phyloP scores from a whole-genome alignment of 2,797 vertebrate species.

The Esox lucius region DNA sequence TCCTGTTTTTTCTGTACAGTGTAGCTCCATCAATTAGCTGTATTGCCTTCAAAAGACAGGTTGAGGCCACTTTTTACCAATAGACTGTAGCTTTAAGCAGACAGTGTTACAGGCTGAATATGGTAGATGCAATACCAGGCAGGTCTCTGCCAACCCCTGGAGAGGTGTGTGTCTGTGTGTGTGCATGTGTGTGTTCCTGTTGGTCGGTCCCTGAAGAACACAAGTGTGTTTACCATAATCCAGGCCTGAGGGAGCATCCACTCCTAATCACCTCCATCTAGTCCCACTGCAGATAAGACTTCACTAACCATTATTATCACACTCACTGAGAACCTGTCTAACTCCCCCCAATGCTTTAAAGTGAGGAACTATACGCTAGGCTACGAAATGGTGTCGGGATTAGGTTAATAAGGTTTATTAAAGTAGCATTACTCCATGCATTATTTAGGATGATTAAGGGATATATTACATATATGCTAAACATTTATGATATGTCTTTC shows the following conservation, averaged over 20 bases:
- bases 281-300: slow-evolving; percentile 65
- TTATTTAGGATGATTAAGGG: neutral
- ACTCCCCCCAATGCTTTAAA: slow-evolving; percentile 40
- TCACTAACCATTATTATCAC: slow-evolving; percentile 58
- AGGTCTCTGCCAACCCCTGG: neutral
- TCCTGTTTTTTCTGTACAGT: too few relatives aligned
- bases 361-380: slow-evolving; percentile 13
- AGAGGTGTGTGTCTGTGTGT: slow-evolving; percentile 50
- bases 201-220: slow-evolving; percentile 57
- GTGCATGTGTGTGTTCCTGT: neutral
- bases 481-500: neutral
- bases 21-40: neutral
- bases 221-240: slow-evolving; percentile 74
- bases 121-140: slow-evolving; percentile 6
- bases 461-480: neutral
- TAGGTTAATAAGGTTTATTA: neutral
- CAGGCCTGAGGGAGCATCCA: slow-evolving; percentile 65
- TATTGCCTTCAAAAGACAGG: neutral
- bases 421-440: neutral
- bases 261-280: slow-evolving; percentile 71
- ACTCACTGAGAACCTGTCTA: slow-evolving; percentile 54
- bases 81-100: slow-evolving; percentile 45
- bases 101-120: slow-evolving; percentile 46
- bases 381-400: neutral
- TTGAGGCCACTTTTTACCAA: neutral